Base-by-base conservation (phyloP, 2,888 invertebrate genomes). In the Acrobeloides nanus region DNA sequence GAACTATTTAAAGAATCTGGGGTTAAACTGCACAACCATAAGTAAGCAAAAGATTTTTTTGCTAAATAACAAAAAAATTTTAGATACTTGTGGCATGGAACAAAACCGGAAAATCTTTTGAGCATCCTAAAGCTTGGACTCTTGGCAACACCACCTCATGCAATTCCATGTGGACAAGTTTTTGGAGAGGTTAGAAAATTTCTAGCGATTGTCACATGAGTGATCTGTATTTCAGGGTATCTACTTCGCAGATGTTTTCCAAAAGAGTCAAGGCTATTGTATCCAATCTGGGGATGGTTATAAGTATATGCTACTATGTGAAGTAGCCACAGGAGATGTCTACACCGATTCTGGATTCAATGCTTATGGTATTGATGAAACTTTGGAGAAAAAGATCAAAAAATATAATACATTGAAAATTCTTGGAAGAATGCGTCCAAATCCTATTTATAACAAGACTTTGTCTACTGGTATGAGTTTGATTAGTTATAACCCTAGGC, bases 151-250 rank as follows among this genome's bases (percentile, higher is more conserved):
- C 79, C 79, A 1, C 64, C 75, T 6, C 76, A 74, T 42, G 75
- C 75, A 2, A 66, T 72, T 4, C 65, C 72, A 8, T 74, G 74
- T 39, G 79, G 79, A 18, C 68, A 74, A 51, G 48, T 74, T 12
- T 76, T 75, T 67, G 78, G 77, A 58, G 73, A 75, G 66, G 77
- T 76, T 43, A 17, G 49, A n/a, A n/a, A n/a, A n/a, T n/a, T n/a
- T n/a, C n/a, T n/a, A n/a, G n/a, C n/a, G n/a, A n/a, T n/a, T n/a
- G n/a, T n/a, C n/a, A n/a, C n/a, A n/a, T n/a, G n/a, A n/a, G n/a
- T n/a, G n/a, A n/a, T n/a, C n/a, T n/a, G n/a, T n/a, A n/a, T 68
- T 72, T 8, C 72, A 78, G 76, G 79, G 79, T 15, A 72, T 79
- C 45, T 80, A 80, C 61, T 72, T 76, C 38, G 74, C 79, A 1